Evolutionary conservation across 2,888 invertebrate genomes (phyloP).

Genomic region (Leptopterna dolabrata): DNA sequence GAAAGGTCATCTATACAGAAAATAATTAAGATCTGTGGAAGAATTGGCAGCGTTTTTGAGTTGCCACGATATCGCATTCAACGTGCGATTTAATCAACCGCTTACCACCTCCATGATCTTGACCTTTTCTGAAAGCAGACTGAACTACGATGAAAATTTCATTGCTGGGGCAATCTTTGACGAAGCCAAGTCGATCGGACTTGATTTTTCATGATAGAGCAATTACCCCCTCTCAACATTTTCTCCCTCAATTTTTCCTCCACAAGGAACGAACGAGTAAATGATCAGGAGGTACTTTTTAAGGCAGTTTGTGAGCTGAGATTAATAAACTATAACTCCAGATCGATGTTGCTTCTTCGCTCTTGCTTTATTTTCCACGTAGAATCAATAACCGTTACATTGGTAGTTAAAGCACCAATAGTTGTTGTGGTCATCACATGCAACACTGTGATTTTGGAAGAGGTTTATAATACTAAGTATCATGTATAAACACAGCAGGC

Average conservation of each 20-base stretch:
- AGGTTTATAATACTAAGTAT: too few relatives aligned
- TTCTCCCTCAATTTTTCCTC: neutral
- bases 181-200: neutral
- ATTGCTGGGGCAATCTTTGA: neutral
- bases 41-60: too few relatives aligned
- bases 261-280: neutral
- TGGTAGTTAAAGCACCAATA: too few relatives aligned
- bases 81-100: too few relatives aligned
- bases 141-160: constrained; percentile 5
- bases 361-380: neutral
- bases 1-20: too few relatives aligned
- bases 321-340: neutral
- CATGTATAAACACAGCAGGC: too few relatives aligned
- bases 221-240: neutral
- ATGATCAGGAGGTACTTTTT: neutral
- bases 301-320: neutral
- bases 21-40: too few relatives aligned
- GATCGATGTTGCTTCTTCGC: neutral
- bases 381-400: neutral
- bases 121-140: neutral
- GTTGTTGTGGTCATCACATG: too few relatives aligned
- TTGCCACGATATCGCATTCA: too few relatives aligned
- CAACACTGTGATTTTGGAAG: too few relatives aligned
- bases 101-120: neutral
- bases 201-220: constrained; percentile 30